Base-by-base conservation (phyloP, 2,797 vertebrate species). In the Rhyacichthys aspro region DNA sequence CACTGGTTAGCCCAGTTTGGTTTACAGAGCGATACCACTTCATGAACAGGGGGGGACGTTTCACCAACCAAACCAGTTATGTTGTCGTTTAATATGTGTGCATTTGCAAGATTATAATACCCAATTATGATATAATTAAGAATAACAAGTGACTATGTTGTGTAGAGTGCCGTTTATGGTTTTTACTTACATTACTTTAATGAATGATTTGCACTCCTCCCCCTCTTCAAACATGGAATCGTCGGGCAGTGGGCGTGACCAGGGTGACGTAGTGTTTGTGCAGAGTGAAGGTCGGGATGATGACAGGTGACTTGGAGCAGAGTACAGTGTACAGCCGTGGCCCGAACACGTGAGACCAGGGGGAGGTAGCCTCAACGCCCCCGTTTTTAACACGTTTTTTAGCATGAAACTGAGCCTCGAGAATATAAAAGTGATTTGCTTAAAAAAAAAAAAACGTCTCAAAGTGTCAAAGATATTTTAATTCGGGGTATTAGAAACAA, bases 1-100 rank as follows among this genome's bases (percentile, higher is more conserved):
- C 63, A 33, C 56, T 11, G 38, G 67, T 67, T 72, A 53, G 79
- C 47, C n/a, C 63, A 53, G 64, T 70, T 53, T 76, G 72, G 60
- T 70, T 84, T 64, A 83, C 50, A 1, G 67, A 81, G 55, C 78
- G 57, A 85, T 76, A 89, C 87, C 83, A 90, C 39, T 0, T 63
- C n/a, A 19, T 2, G 7, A 4, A 44, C 11, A 14, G 3, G n/a
- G 42, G n/a, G 9, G 9, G 16, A 19, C 0, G 1, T 1, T 1
- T 0, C 0, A 8, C 0, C 15, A 2, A 32, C 1, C 0, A 0
- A 42, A 3, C 3, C 1, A 11, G 2, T 57, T 46, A 17, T 9
- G 32, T 1, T 5, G 3, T 18, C 2, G 3, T 2, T 42, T 18
- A 28, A 28, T 28, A 0, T 12, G 7, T 4, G 3, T 1, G 1